Evolutionary conservation across 2,797 vertebrate species (phyloP), one percentile per base, ranked within the genome.

Genomic region (Amblyraja radiata): DNA sequence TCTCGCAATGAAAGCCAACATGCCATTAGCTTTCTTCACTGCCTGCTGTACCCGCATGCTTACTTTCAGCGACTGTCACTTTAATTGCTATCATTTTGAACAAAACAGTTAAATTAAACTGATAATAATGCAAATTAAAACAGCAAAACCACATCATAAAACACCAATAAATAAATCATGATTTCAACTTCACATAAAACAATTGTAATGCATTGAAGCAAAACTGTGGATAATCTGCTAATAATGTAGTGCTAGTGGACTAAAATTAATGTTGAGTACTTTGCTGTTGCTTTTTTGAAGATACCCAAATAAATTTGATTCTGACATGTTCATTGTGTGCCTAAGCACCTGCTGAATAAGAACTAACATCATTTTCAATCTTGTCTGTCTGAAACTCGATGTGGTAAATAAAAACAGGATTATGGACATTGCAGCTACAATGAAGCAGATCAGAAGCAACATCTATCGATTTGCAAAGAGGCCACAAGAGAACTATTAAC

Each of bases 361-460:
- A 21, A 92, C 39, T 28, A 90, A 74, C 25, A 54, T 92, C 13
- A 92, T 73, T 92, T 91, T 92, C 71, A 92, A 23, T 76, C 90
- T 58, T 9, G 46, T 92, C 39, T 92, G 36, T 25, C 39, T 54
- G 39, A 54, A n/a, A 2, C 90, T 58, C 76, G 90, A 28, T 92
- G 71, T 76, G 39, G 13, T 76, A 92, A 92, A 74, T 92, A 92
- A 92, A 92, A 76, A n/a, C 23, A 74, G 68, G 71, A 76, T 74
- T 92, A 92, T 76, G 39, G 46, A 76, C 90, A 74, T 74, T 46
- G 90, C 25, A 73, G 36, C 10, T 74, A 76, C 39, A 58, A 76
- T 76, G 73, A 76, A 92, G 39, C 90, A 74, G 92, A 74, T 92
- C 65, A 73, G 21, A 92, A 74, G 73, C 90, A 92, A 92, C 39